phyloP scores from a whole-genome alignment of 2,888 invertebrate species.

The Athripsodes cinereus region DNA sequence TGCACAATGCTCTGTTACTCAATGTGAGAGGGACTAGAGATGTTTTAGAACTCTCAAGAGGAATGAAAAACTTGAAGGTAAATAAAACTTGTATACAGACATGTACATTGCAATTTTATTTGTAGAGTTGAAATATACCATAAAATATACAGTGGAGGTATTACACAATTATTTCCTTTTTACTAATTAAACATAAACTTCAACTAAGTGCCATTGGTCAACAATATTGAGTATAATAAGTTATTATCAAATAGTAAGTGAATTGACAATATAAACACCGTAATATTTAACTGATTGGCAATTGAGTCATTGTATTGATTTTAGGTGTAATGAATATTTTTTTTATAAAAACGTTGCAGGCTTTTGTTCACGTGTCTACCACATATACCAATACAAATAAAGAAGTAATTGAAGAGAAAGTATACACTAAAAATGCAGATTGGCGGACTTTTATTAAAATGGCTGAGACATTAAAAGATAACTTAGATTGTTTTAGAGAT shows the following conservation, averaged over 20 bases:
- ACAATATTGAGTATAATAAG: too few species aligned
- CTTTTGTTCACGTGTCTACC: constrained; percentile 16
- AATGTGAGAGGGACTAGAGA: constrained; percentile 28
- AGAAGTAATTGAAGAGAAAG: constrained; percentile 14
- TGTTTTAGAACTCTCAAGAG: constrained; percentile 24
- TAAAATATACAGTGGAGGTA: too few species aligned
- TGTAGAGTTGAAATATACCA: too few species aligned
- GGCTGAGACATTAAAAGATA: constrained; percentile 22
- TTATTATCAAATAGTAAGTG: too few species aligned
- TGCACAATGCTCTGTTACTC: constrained; percentile 24
- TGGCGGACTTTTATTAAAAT: constrained; percentile 25
- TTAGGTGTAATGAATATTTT: too few species aligned
- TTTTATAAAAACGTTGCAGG: constrained; percentile 12
- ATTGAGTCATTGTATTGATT: too few species aligned
- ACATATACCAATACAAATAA: constrained; percentile 12
- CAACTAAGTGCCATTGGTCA: too few species aligned
- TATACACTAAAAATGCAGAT: constrained; percentile 8
- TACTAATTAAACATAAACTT: too few species aligned
- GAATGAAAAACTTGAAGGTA: constrained; percentile 28
- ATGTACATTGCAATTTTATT: too few species aligned
- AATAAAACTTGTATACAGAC: neutral
- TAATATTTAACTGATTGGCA: too few species aligned
- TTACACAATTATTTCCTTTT: too few species aligned
- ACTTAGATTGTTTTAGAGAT: constrained; percentile 13
- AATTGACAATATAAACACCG: too few species aligned